These are phyloP conservation scores for Sebastes minor DNA, from an alignment of 2,797 vertebrate genomes.

Conservation along the genomic window DNA sequence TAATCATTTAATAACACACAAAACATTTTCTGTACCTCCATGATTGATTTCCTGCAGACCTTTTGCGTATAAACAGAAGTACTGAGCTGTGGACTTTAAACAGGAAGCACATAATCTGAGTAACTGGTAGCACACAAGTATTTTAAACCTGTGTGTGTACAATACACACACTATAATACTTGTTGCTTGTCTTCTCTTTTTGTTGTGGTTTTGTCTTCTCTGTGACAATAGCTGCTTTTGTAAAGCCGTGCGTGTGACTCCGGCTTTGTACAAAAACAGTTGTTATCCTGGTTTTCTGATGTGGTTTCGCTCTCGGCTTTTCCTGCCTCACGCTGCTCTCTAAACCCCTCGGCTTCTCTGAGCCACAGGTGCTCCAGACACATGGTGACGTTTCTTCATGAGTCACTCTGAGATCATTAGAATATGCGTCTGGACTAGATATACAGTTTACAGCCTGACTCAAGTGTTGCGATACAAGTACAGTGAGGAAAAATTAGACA, in stretches of 20 bases:
- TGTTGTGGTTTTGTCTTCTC: constrained; percentile 41
- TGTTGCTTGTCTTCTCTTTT: constrained; percentile 10
- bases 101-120: constrained; percentile 51
- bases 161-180: constrained; percentile 22
- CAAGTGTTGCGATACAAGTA: neutral
- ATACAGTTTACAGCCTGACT: neutral
- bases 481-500: neutral
- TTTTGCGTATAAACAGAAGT: constrained; percentile 15
- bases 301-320: constrained; percentile 43
- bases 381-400: constrained; percentile 30
- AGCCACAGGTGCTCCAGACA: constrained; percentile 65
- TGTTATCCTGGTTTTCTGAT: constrained; percentile 44
- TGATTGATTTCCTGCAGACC: constrained; percentile 14
- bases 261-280: constrained; percentile 46
- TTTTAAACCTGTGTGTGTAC: constrained; percentile 21
- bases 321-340: constrained; percentile 13
- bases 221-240: constrained; percentile 33
- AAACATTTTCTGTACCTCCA: neutral
- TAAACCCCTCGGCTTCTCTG: neutral
- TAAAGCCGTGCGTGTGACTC: constrained; percentile 20
- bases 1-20: neutral
- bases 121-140: constrained; percentile 32
- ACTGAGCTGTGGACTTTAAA: constrained; percentile 3
- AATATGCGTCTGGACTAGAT: neutral
- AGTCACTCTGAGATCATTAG: constrained; percentile 58